Conservation (phyloP, 2,113 vertebrate species). For the Dasyornis broadbenti region DNA sequence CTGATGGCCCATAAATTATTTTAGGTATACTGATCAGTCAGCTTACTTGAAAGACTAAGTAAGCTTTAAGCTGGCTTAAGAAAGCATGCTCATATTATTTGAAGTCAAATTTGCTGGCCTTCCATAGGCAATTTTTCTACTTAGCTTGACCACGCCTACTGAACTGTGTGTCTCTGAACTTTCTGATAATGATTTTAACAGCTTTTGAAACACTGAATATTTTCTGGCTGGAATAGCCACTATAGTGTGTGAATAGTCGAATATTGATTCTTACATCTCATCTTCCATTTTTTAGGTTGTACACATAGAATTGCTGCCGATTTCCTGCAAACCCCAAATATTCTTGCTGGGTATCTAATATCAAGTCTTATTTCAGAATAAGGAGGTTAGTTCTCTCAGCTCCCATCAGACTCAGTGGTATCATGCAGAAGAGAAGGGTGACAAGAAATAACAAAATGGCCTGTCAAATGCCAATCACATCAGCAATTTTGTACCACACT, state of each 20-base stretch:
- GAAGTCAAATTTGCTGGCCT: not conserved
- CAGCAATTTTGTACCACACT: not conserved
- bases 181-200: not conserved
- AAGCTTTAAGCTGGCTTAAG: not conserved
- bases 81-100: not conserved
- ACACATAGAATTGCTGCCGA: not conserved
- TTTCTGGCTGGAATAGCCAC: not conserved
- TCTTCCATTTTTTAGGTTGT: not conserved
- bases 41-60: not conserved
- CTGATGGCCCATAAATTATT: not conserved
- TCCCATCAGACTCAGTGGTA: not conserved
- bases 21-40: not conserved
- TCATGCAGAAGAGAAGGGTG: not conserved
- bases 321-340: not conserved
- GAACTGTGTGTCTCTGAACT: not conserved
- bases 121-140: not conserved
- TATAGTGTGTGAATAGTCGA: fast-evolving
- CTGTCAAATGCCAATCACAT: constrained; percentile 35
- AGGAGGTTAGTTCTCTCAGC: not conserved
- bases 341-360: not conserved
- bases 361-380: not conserved
- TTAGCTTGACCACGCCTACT: not conserved
- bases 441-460: not conserved
- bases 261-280: fast-evolving
- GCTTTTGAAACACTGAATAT: not conserved